Percentiles rank a stretch among this genome's conserved stretches.
phyloP scores from a whole-genome alignment of 2,888 invertebrate genomes.

The Cataglyphis cursor region DNA sequence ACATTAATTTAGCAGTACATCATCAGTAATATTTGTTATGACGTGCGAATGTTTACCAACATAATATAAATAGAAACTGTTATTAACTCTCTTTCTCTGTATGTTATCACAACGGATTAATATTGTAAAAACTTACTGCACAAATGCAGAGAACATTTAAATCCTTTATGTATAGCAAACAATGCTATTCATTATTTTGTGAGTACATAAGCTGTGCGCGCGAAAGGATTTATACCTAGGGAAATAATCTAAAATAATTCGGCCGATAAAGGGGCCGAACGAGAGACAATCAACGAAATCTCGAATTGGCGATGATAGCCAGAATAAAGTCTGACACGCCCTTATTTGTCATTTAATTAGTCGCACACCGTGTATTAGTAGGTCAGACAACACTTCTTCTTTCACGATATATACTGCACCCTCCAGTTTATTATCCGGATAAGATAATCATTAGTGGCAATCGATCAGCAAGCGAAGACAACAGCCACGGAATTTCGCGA shows the following conservation, averaged over 20 bases:
- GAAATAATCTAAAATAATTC: background rate
- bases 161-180: background rate
- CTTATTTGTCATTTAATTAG: slow-evolving; percentile 78
- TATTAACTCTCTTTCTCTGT: background rate
- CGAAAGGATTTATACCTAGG: slow-evolving; percentile 20
- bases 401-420: slow-evolving; percentile 12
- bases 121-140: background rate
- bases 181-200: background rate
- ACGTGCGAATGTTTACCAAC: background rate
- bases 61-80: background rate
- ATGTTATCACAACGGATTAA: background rate
- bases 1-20: background rate
- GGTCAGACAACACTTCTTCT: slow-evolving; percentile 50
- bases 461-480: slow-evolving; percentile 59
- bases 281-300: slow-evolving; percentile 65
- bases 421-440: slow-evolving; percentile 56
- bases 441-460: slow-evolving; percentile 61
- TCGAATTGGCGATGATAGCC: slow-evolving; percentile 60
- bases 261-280: background rate
- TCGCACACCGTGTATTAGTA: slow-evolving; percentile 64
- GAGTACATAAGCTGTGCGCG: background rate
- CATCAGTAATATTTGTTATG: slow-evolving; percentile 6
- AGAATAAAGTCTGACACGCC: slow-evolving; percentile 57
- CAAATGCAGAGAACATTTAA: background rate
- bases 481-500: slow-evolving; percentile 16